phyloP scores from a whole-genome alignment of 2,113 vertebrate genomes.

The Serilophus lunatus region DNA sequence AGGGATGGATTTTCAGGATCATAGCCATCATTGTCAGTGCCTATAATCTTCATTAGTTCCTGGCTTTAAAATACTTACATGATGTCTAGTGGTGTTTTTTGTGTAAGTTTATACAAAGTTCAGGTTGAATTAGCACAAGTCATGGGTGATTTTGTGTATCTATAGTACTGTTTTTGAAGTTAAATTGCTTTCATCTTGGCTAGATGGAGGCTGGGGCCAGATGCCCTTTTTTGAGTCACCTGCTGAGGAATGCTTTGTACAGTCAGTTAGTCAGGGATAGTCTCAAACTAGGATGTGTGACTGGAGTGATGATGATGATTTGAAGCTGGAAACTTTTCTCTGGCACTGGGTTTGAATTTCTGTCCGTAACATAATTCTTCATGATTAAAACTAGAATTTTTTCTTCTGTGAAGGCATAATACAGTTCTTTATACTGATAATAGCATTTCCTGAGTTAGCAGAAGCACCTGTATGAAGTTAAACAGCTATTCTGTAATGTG shows the following conservation, averaged over 20 bases:
- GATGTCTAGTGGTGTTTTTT: not conserved
- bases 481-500: not conserved
- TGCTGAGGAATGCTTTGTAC: not conserved
- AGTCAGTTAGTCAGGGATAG: not conserved
- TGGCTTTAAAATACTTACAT: not conserved
- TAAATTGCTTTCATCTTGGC: not conserved
- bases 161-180: not conserved
- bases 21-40: not conserved
- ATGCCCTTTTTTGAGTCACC: not conserved
- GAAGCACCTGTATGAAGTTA: not conserved
- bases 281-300: not conserved
- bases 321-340: not conserved
- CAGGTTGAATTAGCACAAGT: not conserved
- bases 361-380: not conserved
- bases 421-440: not conserved
- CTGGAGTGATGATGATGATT: not conserved
- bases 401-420: not conserved
- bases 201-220: not conserved
- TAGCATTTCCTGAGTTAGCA: not conserved
- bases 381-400: not conserved
- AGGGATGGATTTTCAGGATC: not conserved
- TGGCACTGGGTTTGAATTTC: not conserved
- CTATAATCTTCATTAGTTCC: not conserved
- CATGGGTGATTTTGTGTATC: not conserved
- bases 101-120: not conserved